phyloP scores from a whole-genome alignment of 2,888 invertebrate species.

The Cephus runcator region DNA sequence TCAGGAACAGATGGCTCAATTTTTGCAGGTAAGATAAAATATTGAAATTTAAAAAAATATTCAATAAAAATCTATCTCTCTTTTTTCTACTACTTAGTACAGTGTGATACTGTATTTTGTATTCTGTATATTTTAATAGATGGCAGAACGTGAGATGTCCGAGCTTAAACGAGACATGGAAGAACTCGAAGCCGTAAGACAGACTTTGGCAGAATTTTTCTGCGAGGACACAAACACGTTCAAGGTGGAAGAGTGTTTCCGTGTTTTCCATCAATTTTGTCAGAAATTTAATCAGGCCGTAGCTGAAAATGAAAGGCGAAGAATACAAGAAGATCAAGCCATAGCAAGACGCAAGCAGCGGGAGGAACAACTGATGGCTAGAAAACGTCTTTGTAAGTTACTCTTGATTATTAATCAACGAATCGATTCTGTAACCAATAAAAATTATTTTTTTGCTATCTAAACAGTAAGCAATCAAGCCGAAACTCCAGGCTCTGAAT shows the following conservation, averaged over 20 bases:
- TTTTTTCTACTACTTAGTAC: not conserved
- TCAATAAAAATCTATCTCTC: not conserved
- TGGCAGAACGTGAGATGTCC: conserved; percentile 82
- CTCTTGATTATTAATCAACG: not conserved
- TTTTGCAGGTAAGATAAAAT: conserved; percentile 75
- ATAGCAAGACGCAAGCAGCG: conserved; percentile 79
- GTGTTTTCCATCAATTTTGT: conserved; percentile 89
- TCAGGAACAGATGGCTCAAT: conserved; percentile 87
- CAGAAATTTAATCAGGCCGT: conserved; percentile 86
- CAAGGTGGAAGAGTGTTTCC: conserved; percentile 94
- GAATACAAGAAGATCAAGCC: conserved; percentile 87
- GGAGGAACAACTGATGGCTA: conserved; percentile 76
- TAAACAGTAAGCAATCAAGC: conserved; percentile 73
- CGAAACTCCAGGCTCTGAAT: conserved; percentile 78
- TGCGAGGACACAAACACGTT: conserved; percentile 92
- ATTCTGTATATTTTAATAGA: conserved; percentile 64
- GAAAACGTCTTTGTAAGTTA: conserved; percentile 71
- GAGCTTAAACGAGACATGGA: conserved; percentile 83
- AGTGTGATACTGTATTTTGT: conserved; percentile 5
- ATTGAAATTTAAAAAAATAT: conserved; percentile 20
- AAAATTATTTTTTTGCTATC: conserved; percentile 11
- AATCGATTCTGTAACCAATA: not conserved
- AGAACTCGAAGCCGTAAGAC: conserved; percentile 83
- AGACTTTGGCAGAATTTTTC: conserved; percentile 89
- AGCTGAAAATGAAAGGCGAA: conserved; percentile 85